phyloP scores from a whole-genome alignment of 2,888 invertebrate species.

The Pharmacophagus antenor region DNA sequence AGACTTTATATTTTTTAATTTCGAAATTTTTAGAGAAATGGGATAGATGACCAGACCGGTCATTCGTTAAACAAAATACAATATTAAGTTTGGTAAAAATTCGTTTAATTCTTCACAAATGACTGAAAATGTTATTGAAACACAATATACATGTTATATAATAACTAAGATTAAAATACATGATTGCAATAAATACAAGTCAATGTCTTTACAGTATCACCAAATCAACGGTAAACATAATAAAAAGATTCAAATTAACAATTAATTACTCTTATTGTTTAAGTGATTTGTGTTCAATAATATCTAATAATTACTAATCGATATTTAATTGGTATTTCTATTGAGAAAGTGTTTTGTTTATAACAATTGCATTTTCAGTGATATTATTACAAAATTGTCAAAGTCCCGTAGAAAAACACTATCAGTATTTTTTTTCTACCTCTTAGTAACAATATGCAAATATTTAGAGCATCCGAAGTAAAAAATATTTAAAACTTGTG shows the following conservation, averaged over 20 bases:
- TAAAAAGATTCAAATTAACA: background rate
- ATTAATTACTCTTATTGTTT: background rate
- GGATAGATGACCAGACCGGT: too few relatives aligned
- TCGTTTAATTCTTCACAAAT: constrained; percentile 76
- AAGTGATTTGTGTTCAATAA: background rate
- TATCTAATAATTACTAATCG: background rate
- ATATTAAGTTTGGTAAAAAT: constrained; percentile 70
- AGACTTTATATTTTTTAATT: too few relatives aligned
- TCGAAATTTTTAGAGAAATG: too few relatives aligned
- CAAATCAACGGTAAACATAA: constrained; percentile 9
- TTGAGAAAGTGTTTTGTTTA: constrained; percentile 3
- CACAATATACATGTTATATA: constrained; percentile 73
- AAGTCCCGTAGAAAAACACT: background rate
- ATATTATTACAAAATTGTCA: background rate
- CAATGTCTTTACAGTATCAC: constrained; percentile 45
- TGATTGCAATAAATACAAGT: constrained; percentile 56
- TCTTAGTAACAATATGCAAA: background rate
- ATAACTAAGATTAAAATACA: constrained; percentile 72
- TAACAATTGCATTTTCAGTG: background rate
- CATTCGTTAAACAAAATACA: constrained; percentile 32
- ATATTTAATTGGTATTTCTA: background rate
- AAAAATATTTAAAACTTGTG: background rate
- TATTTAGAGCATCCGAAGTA: background rate
- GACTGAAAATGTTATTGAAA: constrained; percentile 79
- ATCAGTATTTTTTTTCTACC: background rate